Conservation (phyloP, 1,140 invertebrate species). For the Thaumetopoea pityocampa region DNA sequence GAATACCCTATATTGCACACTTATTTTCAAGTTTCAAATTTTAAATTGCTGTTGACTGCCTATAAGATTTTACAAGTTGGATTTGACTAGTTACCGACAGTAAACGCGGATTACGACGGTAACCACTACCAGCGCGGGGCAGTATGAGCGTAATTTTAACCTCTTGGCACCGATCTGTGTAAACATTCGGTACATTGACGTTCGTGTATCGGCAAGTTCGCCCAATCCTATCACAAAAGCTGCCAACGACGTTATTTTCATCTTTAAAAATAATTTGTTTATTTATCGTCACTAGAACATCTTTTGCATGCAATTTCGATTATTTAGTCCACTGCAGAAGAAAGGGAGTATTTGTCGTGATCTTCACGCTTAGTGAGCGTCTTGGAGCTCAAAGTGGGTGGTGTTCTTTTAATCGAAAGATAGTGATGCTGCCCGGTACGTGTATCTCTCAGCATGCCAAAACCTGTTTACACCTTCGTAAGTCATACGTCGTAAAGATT, state of each 20-base stretch:
- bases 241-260: not conserved
- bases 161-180: constrained; percentile 31
- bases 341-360: no score
- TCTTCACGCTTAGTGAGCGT: no score
- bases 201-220: constrained; percentile 9
- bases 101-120: constrained; percentile 32
- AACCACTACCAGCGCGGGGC: constrained; percentile 20
- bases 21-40: constrained; percentile 13
- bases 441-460: no score
- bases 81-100: constrained; percentile 26
- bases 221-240: not conserved
- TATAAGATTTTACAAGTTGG: no score
- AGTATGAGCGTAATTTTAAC: constrained; percentile 34
- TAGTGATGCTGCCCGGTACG: no score
- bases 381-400: no score
- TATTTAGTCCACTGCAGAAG: no score
- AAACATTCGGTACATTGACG: constrained; percentile 29
- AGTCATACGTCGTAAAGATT: not conserved
- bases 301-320: no score
- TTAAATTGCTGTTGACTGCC: not conserved
- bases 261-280: not conserved
- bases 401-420: no score
- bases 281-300: no score
- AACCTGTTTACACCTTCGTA: not conserved
- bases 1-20: no score